These are phyloP conservation scores for Acrocephalus kingi DNA, from an alignment of 2,113 vertebrate species.

Conservation along the genomic window DNA sequence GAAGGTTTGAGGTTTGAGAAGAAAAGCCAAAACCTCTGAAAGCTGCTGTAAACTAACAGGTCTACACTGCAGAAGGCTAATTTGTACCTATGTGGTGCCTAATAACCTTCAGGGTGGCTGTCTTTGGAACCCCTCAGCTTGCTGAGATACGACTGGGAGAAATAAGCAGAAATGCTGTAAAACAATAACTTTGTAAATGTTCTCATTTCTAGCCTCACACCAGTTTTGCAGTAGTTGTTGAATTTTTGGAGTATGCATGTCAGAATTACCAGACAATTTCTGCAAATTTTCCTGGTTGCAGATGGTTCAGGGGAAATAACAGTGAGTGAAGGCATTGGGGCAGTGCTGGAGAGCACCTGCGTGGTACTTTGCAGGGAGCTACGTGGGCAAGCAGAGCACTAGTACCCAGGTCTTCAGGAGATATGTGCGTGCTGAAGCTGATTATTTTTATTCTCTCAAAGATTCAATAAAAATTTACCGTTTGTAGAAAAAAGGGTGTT, in stretches of 20 bases:
- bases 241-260: not conserved
- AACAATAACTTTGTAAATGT: not conserved
- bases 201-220: not conserved
- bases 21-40: not conserved
- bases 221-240: not conserved
- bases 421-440: not conserved
- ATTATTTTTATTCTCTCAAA: not conserved
- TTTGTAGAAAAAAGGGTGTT: not conserved
- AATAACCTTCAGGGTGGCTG: not conserved
- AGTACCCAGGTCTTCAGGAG: not conserved
- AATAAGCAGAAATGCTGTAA: not conserved
- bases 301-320: not conserved
- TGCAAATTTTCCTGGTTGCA: not conserved
- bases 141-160: not conserved
- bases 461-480: not conserved
- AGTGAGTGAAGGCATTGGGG: rapidly evolving
- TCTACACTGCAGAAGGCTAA: not conserved
- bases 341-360: not conserved
- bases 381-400: not conserved
- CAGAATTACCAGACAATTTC: not conserved
- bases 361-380: not conserved
- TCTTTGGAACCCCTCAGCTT: not conserved
- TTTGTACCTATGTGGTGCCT: not conserved
- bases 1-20: not conserved
- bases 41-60: not conserved